phyloP scores from a whole-genome alignment of 2,113 vertebrate species.

The Mastomys coucha region DNA sequence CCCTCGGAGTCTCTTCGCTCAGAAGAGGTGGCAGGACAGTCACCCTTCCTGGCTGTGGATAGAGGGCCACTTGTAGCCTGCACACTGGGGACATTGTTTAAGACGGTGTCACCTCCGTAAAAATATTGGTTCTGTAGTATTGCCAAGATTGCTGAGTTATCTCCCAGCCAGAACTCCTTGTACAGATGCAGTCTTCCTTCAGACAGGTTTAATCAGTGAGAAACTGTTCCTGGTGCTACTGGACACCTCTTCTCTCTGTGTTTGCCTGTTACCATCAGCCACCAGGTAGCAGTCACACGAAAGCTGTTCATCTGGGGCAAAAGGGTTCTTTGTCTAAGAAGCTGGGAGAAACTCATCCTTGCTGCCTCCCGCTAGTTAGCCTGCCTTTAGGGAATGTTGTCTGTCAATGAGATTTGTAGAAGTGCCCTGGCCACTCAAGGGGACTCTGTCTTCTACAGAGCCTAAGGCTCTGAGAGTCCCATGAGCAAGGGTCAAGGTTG shows the following conservation, averaged over 20 bases:
- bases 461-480: not conserved
- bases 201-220: not conserved
- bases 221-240: not conserved
- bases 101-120: conserved; percentile 63
- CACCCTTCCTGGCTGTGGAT: not conserved
- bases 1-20: not conserved
- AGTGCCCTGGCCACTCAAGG: too few species aligned
- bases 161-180: conserved; percentile 47
- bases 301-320: not conserved
- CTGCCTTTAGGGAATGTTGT: not conserved
- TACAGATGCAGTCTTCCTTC: conserved; percentile 39
- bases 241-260: fast-evolving
- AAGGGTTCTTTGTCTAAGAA: not conserved
- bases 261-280: not conserved
- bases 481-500: not conserved
- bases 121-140: conserved; percentile 74
- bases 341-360: not conserved
- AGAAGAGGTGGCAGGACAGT: conserved; percentile 38
- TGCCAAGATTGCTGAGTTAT: conserved; percentile 65
- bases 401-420: not conserved
- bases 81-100: conserved; percentile 71
- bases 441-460: fast-evolving
- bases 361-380: not conserved
- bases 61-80: conserved; percentile 44
- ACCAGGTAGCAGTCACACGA: fast-evolving